Percentiles rank a stretch among this genome's conserved stretches.
These are phyloP conservation scores for Oreonectes daqikongensis DNA, from an alignment of 2,797 vertebrate genomes.

Conservation along the genomic window DNA sequence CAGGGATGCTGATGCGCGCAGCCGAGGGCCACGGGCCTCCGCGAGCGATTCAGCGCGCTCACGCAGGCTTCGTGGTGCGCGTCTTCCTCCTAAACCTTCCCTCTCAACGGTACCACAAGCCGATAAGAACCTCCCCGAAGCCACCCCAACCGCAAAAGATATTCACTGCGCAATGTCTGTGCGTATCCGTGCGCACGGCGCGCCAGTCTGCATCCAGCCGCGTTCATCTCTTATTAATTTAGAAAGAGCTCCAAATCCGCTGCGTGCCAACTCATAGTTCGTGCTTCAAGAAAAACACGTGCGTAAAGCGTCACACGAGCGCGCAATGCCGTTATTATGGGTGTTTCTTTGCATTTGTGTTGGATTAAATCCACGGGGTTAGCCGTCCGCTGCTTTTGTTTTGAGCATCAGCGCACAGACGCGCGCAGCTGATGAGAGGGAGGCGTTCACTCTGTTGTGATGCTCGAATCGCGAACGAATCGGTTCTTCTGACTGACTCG, in stretches of 20 bases:
- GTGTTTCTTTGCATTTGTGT: neutral
- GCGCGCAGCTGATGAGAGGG: constrained; percentile 8
- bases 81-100: constrained; percentile 6
- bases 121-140: constrained; percentile 2
- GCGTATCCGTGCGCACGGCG: constrained; percentile 29
- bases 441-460: constrained; percentile 20
- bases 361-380: constrained; percentile 6
- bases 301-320: neutral
- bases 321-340: neutral
- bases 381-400: constrained; percentile 32
- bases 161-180: constrained; percentile 11
- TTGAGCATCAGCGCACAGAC: constrained; percentile 3
- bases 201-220: constrained; percentile 18
- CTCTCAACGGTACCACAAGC: constrained; percentile 1
- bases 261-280: neutral
- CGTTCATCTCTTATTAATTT: constrained; percentile 48
- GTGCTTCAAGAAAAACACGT: neutral
- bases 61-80: neutral
- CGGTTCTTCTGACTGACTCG: constrained; percentile 1
- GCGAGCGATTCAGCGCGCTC: constrained; percentile 2
- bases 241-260: constrained; percentile 19
- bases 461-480: constrained; percentile 5
- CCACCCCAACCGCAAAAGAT: neutral
- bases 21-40: constrained; percentile 39
- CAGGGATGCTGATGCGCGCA: constrained; percentile 3